Evolutionary conservation across 2,797 vertebrate species (phyloP), one percentile per base, ranked within the genome.

Genomic region (Masticophis lateralis): DNA sequence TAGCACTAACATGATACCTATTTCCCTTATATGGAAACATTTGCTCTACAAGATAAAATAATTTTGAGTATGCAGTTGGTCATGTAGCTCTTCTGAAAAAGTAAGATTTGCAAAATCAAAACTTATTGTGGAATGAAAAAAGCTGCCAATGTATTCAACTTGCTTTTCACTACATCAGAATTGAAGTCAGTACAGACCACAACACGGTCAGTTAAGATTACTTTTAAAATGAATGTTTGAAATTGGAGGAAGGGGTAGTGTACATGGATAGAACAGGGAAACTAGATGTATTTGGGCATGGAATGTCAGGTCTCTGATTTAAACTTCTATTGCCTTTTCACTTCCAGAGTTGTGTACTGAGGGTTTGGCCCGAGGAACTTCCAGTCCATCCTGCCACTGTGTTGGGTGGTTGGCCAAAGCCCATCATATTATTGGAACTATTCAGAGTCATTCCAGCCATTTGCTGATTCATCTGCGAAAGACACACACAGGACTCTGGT

Each of bases 311-410:
- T 94, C 95, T 96, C 93, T 92, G 87, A 95, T 97, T 94, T 92
- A 95, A 95, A 92, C 94, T 93, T 87, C 91, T 86, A 22, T 74
- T 89, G 94, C 91, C 93, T 86, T 51, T 96, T 99, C 97, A 99
- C 97, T 99, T 99, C 99, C 99, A 99, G 96, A 99, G 98, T 95
- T 99, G 99, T 95, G 98, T 99, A 98, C 99, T 99, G 94, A 99
- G 99, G 97, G 99, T 99, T 97, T 99, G 99, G 92, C 99, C 99
- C 5, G 99, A 98, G 4, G 98, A 93, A 87, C 97, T 97, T 56
- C 98, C 98, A 51, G 98, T 97, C 98, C 98, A 99, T 89, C 98
- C 98, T 4, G 98, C 98, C 0, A 97, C 96, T 10, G 98, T 97
- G 97, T 95, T 97, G 63, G 98, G 98, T 47, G 98, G 94, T 96